Percentiles rank a stretch among this genome's conserved stretches.
These are phyloP conservation scores for Rhabdomys pumilio DNA, from an alignment of 2,797 vertebrate genomes.

Conservation along the genomic window DNA sequence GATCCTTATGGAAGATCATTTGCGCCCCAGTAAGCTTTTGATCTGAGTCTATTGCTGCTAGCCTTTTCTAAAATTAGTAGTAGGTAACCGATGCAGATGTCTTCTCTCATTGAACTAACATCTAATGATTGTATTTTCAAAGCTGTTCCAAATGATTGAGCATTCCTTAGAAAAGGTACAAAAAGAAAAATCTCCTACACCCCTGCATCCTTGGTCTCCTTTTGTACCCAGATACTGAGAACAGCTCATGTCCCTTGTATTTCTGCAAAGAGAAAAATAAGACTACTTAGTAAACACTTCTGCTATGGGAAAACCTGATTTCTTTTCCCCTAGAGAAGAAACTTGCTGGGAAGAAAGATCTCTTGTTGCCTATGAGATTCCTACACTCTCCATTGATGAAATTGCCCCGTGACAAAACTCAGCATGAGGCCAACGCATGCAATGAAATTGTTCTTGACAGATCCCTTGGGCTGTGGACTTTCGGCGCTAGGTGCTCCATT, in stretches of 20 bases:
- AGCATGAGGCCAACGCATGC: conserved; percentile 68
- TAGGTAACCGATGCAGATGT: conserved; percentile 6
- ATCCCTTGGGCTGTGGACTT: conserved; percentile 85
- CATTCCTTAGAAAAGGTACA: conserved; percentile 52
- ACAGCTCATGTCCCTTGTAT: conserved; percentile 4
- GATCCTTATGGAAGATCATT: not conserved
- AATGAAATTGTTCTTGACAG: conserved; percentile 87
- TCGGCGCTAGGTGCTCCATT: conserved; percentile 77
- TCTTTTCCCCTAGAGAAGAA: conserved; percentile 61
- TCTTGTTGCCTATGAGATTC: conserved; percentile 30
- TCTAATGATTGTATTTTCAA: conserved; percentile 69
- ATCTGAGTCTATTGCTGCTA: not conserved
- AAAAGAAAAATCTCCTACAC: not conserved
- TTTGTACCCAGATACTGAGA: conserved; percentile 21
- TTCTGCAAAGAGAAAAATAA: not conserved
- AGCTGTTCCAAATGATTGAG: conserved; percentile 58
- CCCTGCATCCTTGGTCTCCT: not conserved
- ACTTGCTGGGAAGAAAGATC: conserved; percentile 62
- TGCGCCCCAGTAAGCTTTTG: not conserved
- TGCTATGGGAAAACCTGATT: not conserved
- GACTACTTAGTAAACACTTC: conserved; percentile 27
- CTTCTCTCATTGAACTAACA: conserved; percentile 66
- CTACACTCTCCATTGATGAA: conserved; percentile 78
- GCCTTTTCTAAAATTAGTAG: conserved; percentile 60
- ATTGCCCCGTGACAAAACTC: conserved; percentile 77